Evolutionary conservation across 1,140 invertebrate genomes (phyloP), one percentile per base, ranked within the genome.

Genomic region (Trypoxylus dichotomus): DNA sequence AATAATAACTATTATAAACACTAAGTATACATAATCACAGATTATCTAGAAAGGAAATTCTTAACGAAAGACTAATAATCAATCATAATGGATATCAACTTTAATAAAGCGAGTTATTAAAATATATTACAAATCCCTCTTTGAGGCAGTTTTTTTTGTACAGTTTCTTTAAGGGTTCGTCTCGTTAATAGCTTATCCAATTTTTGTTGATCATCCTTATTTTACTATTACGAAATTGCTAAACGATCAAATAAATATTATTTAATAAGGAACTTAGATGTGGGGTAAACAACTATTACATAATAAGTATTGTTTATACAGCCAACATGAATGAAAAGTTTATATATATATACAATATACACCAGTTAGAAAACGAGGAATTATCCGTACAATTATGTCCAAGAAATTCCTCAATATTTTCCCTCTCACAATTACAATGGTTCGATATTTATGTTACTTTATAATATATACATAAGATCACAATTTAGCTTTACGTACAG

Each of bases 1-100:
- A 80, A 60, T 19, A 79, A 78, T 74, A 80, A 80, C 79, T 80
- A 82, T 79, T 79, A 81, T 80, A 80, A 80, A 83, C 42, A 80
- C 80, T 82, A 84, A 78, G 80, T 82, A 80, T 81, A 83, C 81
- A 80, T 82, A 84, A 84, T 84, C 83, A 84, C 83, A 84, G 83
- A 83, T 80, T 81, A 81, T 79, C 81, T 83, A 84, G 81, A 82
- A 84, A 76, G 29, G 41, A 83, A 82, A 81, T 78, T 78, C 78
- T 74, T 76, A 74, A 79, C 58, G 74, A 68, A 54, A 37, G 5
- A 37, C 32, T 37, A 37, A 37, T 37, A 37, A 37, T 37, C 10
- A 37, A 71, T 54, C 2, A 68, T 74, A 78, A 79, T 77, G 73
- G 60, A 27, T 68, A 68, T 68, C 13, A 68, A 68, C 60, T 25